phyloP scores from a whole-genome alignment of 2,113 vertebrate genomes.

The Oplegnathus fasciatus region DNA sequence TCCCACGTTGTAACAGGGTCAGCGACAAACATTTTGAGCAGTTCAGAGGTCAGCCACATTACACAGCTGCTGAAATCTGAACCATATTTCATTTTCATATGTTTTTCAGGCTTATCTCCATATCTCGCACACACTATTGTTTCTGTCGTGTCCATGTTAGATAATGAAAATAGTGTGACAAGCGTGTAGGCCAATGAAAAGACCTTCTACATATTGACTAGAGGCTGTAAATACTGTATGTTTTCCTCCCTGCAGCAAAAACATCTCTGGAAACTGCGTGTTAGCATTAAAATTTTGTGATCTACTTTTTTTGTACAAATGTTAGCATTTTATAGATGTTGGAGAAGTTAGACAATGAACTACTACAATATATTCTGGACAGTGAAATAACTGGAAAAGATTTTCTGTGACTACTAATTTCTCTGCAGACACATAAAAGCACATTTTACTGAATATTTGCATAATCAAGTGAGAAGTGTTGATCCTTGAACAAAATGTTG shows the following conservation, averaged over 20 bases:
- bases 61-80: conserved; percentile 27
- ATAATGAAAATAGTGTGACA: neutral
- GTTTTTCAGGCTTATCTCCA: neutral
- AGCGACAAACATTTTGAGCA: conserved; percentile 36
- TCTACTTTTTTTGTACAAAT: neutral
- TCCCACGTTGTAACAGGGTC: conserved; percentile 30
- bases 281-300: neutral
- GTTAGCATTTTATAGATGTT: neutral
- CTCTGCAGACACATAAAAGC: neutral
- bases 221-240: neutral
- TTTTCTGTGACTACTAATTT: neutral
- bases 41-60: conserved; percentile 19
- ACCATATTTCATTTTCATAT: neutral
- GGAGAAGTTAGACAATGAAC: neutral
- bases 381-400: neutral
- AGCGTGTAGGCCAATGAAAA: neutral
- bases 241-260: conserved; percentile 5
- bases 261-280: neutral
- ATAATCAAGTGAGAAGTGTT: conserved; percentile 6
- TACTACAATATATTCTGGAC: neutral
- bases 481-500: conserved; percentile 1
- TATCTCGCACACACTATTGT: neutral
- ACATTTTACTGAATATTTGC: neutral
- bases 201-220: neutral
- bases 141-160: neutral